phyloP scores from a whole-genome alignment of 1,140 invertebrate species.

The Bombus vancouverensis region DNA sequence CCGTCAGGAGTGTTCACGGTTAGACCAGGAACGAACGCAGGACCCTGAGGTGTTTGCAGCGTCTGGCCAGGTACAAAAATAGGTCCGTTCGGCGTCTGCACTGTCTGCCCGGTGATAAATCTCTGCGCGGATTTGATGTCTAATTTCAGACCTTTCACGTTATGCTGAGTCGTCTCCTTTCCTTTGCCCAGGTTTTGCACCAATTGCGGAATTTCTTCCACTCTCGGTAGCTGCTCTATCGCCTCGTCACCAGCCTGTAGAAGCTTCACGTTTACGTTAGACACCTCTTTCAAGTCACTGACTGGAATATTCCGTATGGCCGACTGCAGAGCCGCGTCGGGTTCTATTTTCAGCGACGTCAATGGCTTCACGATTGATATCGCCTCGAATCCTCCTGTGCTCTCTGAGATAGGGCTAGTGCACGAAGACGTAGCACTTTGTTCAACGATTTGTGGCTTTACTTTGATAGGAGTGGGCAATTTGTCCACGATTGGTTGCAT shows the following conservation, averaged over 20 bases:
- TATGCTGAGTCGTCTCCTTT: slow-evolving; percentile 83
- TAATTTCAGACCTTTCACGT: slow-evolving; percentile 86
- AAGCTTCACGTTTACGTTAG: slow-evolving; percentile 84
- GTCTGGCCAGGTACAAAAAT: slow-evolving; percentile 90
- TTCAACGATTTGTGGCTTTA: slow-evolving; percentile 82
- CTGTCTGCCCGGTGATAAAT: slow-evolving; percentile 87
- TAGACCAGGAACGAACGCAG: slow-evolving; percentile 88
- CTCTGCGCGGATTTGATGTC: slow-evolving; percentile 86
- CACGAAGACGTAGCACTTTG: slow-evolving; percentile 70
- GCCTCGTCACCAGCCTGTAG: slow-evolving; percentile 80
- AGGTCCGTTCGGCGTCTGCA: slow-evolving; percentile 86
- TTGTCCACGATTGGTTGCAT: slow-evolving; percentile 77
- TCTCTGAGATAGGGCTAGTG: slow-evolving; percentile 80
- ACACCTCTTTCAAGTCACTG: slow-evolving; percentile 83
- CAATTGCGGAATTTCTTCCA: slow-evolving; percentile 86
- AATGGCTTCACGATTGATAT: slow-evolving; percentile 86
- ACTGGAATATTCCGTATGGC: slow-evolving; percentile 80
- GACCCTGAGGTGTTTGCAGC: slow-evolving; percentile 86
- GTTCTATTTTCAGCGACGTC: slow-evolving; percentile 83
- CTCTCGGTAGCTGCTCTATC: slow-evolving; percentile 83
- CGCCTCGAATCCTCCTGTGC: slow-evolving; percentile 84
- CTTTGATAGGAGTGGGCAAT: slow-evolving; percentile 82
- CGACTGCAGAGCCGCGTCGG: slow-evolving; percentile 74
- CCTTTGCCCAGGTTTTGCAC: slow-evolving; percentile 85
- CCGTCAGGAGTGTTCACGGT: slow-evolving; percentile 87